Conservation (phyloP, 2,888 invertebrate genomes). For the Busseola fusca region DNA sequence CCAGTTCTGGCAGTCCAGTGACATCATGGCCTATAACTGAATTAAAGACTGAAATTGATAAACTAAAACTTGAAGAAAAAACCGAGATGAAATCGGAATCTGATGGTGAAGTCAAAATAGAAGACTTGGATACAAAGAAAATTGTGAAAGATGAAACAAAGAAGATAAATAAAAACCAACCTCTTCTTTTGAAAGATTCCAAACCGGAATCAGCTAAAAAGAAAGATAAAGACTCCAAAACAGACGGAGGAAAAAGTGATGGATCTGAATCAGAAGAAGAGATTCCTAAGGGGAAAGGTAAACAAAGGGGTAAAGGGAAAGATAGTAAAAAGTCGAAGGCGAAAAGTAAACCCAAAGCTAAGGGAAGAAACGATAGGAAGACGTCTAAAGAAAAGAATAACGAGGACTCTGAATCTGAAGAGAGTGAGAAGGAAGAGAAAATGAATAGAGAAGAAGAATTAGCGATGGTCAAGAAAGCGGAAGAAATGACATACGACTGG, state of each 20-base stretch:
- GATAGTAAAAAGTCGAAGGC: slow-evolving; percentile 79
- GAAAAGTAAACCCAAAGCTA: slow-evolving; percentile 80
- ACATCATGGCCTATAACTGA: slow-evolving; percentile 84
- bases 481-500: slow-evolving; percentile 97
- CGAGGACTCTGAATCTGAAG: slow-evolving; percentile 87
- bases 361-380: slow-evolving; percentile 83
- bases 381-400: slow-evolving; percentile 88
- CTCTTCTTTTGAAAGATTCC: slow-evolving; percentile 61
- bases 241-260: slow-evolving; percentile 70
- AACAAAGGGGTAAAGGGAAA: slow-evolving; percentile 74
- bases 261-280: slow-evolving; percentile 80
- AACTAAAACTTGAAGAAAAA: slow-evolving; percentile 84
- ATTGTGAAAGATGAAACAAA: slow-evolving; percentile 83
- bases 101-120: slow-evolving; percentile 87
- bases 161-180: slow-evolving; percentile 62
- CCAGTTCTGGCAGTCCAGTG: slow-evolving; percentile 80
- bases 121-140: slow-evolving; percentile 86
- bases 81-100: slow-evolving; percentile 86
- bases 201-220: slow-evolving; percentile 63
- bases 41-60: slow-evolving; percentile 83
- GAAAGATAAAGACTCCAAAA: slow-evolving; percentile 68
- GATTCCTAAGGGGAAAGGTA: slow-evolving; percentile 72
- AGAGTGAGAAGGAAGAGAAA: slow-evolving; percentile 89
- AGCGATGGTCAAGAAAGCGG: slow-evolving; percentile 91
- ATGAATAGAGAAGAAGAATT: slow-evolving; percentile 89